phyloP scores from a whole-genome alignment of 1,140 invertebrate species.

The Plutomurus gul region DNA sequence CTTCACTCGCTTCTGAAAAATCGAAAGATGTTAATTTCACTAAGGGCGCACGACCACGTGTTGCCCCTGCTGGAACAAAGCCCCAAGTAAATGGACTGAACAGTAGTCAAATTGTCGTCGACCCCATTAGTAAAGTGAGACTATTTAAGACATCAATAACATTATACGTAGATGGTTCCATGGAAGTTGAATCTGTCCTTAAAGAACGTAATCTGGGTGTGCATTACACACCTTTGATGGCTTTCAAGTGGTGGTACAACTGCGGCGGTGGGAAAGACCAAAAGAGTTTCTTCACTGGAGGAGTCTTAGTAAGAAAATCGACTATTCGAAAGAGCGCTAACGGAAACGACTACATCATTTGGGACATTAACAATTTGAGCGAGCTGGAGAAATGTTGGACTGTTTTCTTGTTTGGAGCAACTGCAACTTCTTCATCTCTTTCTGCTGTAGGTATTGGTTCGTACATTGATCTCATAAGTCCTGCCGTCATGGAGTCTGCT shows the following conservation, averaged over 20 bases:
- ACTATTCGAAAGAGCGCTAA: conserved; percentile 46
- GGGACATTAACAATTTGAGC: conserved; percentile 50
- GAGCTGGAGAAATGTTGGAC: conserved; percentile 40
- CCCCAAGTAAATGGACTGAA: not conserved
- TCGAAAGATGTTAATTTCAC: not conserved
- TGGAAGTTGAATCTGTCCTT: conserved; percentile 23
- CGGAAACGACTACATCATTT: conserved; percentile 50
- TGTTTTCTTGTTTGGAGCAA: conserved; percentile 46
- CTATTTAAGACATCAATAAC: conserved; percentile 33
- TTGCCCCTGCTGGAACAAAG: not conserved
- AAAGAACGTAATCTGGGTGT: conserved; percentile 45
- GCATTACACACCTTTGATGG: conserved; percentile 28
- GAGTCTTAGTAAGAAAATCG: conserved; percentile 40
- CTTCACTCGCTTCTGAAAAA: not conserved
- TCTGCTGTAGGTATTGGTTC: conserved; percentile 36
- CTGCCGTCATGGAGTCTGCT: conserved; percentile 37
- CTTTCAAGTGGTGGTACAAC: conserved; percentile 41
- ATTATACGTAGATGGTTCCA: conserved; percentile 21
- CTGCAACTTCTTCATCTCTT: conserved; percentile 10
- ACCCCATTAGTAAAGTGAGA: conserved; percentile 35
- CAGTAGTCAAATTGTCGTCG: not conserved
- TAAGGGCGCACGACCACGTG: not conserved
- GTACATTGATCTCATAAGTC: conserved; percentile 47
- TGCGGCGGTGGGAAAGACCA: conserved; percentile 27
- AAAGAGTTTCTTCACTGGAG: conserved; percentile 47